Percentiles rank a stretch among this genome's conserved stretches.
Evolutionary conservation across 2,113 vertebrate genomes (phyloP).

Genomic region (Chaenocephalus aceratus): DNA sequence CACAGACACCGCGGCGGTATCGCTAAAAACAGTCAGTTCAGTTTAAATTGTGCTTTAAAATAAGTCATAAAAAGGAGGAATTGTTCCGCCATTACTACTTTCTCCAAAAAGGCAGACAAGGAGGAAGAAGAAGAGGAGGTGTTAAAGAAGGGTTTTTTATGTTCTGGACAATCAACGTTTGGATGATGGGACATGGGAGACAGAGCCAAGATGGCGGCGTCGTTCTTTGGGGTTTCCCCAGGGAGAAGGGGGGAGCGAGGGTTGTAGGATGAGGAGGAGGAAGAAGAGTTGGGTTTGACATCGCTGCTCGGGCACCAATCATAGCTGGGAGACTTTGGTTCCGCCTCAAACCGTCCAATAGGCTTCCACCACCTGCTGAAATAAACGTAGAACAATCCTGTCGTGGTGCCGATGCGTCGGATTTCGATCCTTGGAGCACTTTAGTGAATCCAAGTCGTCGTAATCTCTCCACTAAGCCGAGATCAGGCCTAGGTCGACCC

Average conservation of each 20-base stretch:
- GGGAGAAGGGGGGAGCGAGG: conserved; percentile 70
- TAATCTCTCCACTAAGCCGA: conserved; percentile 89
- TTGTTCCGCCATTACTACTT: conserved; percentile 26
- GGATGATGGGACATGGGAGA: conserved; percentile 50
- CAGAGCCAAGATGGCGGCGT: conserved; percentile 56
- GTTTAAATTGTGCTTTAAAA: conserved; percentile 80
- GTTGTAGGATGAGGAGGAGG: conserved; percentile 76
- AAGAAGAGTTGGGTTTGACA: conserved; percentile 64
- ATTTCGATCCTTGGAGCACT: conserved; percentile 79
- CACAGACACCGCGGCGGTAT: conserved; percentile 32
- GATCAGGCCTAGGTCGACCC: conserved; percentile 44
- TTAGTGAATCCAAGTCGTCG: conserved; percentile 91
- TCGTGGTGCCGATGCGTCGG: conserved; percentile 66
- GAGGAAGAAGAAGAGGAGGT: conserved; percentile 18
- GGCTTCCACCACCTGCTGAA: conserved; percentile 86
- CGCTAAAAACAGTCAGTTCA: conserved; percentile 55
- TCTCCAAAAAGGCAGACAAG: conserved; percentile 32
- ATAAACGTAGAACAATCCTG: conserved; percentile 88
- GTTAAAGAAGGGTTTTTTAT: not conserved
- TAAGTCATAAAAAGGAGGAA: conserved; percentile 40
- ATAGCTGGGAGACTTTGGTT: conserved; percentile 96
- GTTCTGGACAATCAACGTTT: conserved; percentile 51
- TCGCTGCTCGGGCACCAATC: conserved; percentile 84
- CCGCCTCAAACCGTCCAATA: conserved; percentile 91
- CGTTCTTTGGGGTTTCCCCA: conserved; percentile 85